phyloP scores from a whole-genome alignment of 2,113 vertebrate species.

The Pollimyrus isidori region DNA sequence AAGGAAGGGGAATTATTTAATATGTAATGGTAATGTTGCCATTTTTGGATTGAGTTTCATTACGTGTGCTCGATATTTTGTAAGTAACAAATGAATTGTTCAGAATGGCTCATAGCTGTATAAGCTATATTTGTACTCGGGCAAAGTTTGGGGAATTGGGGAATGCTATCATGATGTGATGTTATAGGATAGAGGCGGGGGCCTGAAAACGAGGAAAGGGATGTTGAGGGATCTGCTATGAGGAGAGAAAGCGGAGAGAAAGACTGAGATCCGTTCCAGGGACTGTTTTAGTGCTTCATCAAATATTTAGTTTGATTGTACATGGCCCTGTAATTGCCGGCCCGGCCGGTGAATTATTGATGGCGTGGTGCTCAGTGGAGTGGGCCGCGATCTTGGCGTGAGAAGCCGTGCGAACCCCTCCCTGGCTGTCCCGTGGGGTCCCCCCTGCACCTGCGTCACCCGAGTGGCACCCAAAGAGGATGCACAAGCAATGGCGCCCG shows the following conservation, averaged over 20 bases:
- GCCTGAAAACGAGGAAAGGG: conserved; percentile 24
- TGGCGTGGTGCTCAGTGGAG: conserved; percentile 56
- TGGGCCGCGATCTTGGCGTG: conserved; percentile 1
- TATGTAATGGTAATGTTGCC: neutral
- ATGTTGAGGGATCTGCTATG: conserved; percentile 21
- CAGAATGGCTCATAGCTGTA: conserved; percentile 44
- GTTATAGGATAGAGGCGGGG: conserved; percentile 27
- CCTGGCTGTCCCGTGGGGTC: neutral
- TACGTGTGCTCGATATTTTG: conserved; percentile 41
- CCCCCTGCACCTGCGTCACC: neutral
- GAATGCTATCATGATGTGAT: conserved; percentile 39
- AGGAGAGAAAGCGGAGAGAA: conserved; percentile 32
- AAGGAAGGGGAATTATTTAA: conserved; percentile 1
- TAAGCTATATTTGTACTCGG: conserved; percentile 46
- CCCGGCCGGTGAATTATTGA: conserved; percentile 70
- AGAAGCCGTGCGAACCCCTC: neutral
- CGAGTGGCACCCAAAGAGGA: neutral
- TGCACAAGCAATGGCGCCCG: neutral
- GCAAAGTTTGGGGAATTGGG: conserved; percentile 46
- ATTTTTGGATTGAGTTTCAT: conserved; percentile 16
- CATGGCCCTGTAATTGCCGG: conserved; percentile 70
- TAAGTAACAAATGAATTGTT: conserved; percentile 46
- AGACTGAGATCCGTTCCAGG: conserved; percentile 56
- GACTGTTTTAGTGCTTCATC: conserved; percentile 72
- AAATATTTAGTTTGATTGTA: conserved; percentile 77